Evolutionary conservation across 2,113 vertebrate species (phyloP).

Genomic region (Lasiurus cinereus): DNA sequence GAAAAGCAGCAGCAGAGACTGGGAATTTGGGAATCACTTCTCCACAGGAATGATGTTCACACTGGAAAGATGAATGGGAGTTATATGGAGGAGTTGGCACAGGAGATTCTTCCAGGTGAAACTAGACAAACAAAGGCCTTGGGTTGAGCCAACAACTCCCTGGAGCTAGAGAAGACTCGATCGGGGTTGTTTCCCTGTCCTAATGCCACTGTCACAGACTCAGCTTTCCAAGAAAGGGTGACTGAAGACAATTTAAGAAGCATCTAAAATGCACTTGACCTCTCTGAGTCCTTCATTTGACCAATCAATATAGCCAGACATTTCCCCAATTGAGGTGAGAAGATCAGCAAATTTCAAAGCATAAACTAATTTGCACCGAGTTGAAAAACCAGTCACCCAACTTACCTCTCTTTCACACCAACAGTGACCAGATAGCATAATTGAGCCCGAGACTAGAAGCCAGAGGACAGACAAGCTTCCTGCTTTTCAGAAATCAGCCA

Average conservation of each 20-base stretch:
- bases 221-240: slow-evolving; percentile 30
- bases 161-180: background rate
- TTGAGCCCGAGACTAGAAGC: background rate
- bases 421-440: slow-evolving; percentile 17
- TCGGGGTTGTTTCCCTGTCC: background rate
- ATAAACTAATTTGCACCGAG: slow-evolving; percentile 67
- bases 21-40: background rate
- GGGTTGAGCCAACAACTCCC: background rate
- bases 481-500: background rate
- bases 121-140: background rate
- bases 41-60: background rate
- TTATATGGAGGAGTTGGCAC: background rate
- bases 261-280: slow-evolving; percentile 68
- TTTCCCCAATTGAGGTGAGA: slow-evolving; percentile 77
- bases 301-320: slow-evolving; percentile 66
- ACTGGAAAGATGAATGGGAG: background rate
- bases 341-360: slow-evolving; percentile 73
- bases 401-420: slow-evolving; percentile 18
- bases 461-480: background rate
- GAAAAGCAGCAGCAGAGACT: background rate
- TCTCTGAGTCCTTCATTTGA: slow-evolving; percentile 44
- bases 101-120: background rate
- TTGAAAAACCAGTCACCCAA: slow-evolving; percentile 66
- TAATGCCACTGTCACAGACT: background rate
- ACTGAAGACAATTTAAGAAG: slow-evolving; percentile 61